phyloP scores from a whole-genome alignment of 2,888 invertebrate genomes.

The Spatulosminthurus flaviceps region DNA sequence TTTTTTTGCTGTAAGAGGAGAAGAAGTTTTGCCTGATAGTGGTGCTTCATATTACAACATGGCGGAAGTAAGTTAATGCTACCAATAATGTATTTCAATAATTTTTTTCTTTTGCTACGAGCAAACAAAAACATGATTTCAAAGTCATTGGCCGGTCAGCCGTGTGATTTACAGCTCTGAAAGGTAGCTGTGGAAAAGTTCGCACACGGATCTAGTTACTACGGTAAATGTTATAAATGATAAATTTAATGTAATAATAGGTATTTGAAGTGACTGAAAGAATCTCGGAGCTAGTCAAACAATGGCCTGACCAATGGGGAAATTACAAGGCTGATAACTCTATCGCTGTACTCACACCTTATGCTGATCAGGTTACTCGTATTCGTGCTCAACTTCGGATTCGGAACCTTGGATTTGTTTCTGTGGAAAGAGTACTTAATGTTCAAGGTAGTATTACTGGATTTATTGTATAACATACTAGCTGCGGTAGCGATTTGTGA shows the following conservation, averaged over 20 bases:
- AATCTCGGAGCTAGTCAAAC: conserved; percentile 75
- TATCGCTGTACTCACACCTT: conserved; percentile 84
- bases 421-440: conserved; percentile 83
- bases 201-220: no score
- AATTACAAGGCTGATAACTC: conserved; percentile 69
- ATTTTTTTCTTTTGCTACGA: no score
- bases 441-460: conserved; percentile 74
- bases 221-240: no score
- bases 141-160: neutral
- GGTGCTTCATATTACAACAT: conserved; percentile 82
- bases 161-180: no score
- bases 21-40: conserved; percentile 78
- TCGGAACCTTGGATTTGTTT: conserved; percentile 76
- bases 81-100: no score
- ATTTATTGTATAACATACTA: no score
- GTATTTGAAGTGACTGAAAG: conserved; percentile 80
- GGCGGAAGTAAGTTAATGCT: conserved; percentile 75
- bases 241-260: no score
- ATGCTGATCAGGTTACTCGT: conserved; percentile 79
- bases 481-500: no score
- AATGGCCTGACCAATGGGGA: conserved; percentile 81
- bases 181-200: no score
- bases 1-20: conserved; percentile 79
- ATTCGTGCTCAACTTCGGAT: conserved; percentile 80
- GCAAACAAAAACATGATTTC: no score